Conservation (phyloP, 2,888 invertebrate genomes). For the Ennomos quercinarius region DNA sequence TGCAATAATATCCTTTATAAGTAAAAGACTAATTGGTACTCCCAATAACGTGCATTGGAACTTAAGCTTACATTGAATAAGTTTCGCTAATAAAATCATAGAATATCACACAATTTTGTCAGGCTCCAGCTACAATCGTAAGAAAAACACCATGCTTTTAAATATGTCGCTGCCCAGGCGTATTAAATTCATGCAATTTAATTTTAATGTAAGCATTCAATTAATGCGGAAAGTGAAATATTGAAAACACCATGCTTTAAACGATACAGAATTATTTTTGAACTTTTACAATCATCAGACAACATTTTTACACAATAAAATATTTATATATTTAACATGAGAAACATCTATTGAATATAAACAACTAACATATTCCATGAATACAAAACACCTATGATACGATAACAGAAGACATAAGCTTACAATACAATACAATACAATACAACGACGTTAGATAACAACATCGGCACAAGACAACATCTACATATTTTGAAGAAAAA, state of each 20-base stretch:
- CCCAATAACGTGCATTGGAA: too few relatives aligned
- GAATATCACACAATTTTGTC: too few relatives aligned
- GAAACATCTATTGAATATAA: constrained; percentile 5
- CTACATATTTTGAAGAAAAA: constrained; percentile 42
- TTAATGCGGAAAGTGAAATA: constrained; percentile 9
- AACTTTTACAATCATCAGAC: neutral
- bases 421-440: constrained; percentile 5
- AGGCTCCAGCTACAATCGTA: constrained; percentile 2
- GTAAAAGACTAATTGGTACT: too few relatives aligned
- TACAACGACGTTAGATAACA: constrained; percentile 27
- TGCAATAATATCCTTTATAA: too few relatives aligned
- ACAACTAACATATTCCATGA: constrained; percentile 1
- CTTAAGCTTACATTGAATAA: too few relatives aligned
- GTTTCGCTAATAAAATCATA: too few relatives aligned
- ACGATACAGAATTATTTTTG: neutral
- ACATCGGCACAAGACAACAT: constrained; percentile 60
- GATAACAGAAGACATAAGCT: constrained; percentile 24
- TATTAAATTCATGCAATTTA: constrained; percentile 1
- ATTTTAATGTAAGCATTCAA: constrained; percentile 1
- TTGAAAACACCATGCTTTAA: constrained; percentile 13
- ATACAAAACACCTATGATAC: constrained; percentile 13
- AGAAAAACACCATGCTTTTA: constrained; percentile 7
- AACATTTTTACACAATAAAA: neutral
- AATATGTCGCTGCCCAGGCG: neutral
- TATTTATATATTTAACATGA: constrained; percentile 9